Base-by-base conservation (phyloP, 2,888 invertebrate genomes). In the Drosophila nr. perissopoda region DNA sequence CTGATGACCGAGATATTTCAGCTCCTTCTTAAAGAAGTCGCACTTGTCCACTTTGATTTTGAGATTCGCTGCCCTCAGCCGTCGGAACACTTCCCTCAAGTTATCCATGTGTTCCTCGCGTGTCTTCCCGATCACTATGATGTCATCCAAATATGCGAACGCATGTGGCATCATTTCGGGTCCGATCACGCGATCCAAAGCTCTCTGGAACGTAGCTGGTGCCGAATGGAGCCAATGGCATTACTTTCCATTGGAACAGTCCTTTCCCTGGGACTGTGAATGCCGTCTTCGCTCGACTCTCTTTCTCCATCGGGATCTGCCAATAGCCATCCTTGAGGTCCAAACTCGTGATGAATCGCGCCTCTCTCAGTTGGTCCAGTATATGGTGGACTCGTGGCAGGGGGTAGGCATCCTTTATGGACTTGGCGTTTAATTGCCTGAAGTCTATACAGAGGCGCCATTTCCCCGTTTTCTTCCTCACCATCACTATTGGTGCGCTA, bases 241-340 rank as follows among this genome's bases (percentile, higher is more conserved):
- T 69, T 0, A 56, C 40, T 0, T 54, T 54, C 54, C 51, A 60
- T 8, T 59, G 59, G 3, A 40, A 70, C 0, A 60, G 0, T 1
- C 64, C 40, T 2, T 27, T 34, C 0, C 49, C 57, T 1, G 36
- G 54, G n/a, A 62, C 62, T 31, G 62, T 53, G 33, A 62, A 53
- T n/a, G 52, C 33, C 2, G 7, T 7, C 1, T 29, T 29, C 7
- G 1, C 7, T 29, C 29, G 7, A 7, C 29, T 29, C 7, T 5
- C 46, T 0, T 61, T 33, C 21, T 36, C 49, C 33, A 65, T 65
- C 2, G 62, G 33, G 21, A 57, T 65, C 8, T 71, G 2, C 65
- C 57, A 27, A 46, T 65, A 21, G 42, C 53, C 7, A 53, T 71
- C 2, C 59, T 29, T 29, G 29, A 29, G 29, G 29, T 29, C 6